A percentile compares a stretch with the other conserved stretches of the same genome.
Conservation (phyloP, 2,113 vertebrate genomes). For the Ciconia maguari region DNA sequence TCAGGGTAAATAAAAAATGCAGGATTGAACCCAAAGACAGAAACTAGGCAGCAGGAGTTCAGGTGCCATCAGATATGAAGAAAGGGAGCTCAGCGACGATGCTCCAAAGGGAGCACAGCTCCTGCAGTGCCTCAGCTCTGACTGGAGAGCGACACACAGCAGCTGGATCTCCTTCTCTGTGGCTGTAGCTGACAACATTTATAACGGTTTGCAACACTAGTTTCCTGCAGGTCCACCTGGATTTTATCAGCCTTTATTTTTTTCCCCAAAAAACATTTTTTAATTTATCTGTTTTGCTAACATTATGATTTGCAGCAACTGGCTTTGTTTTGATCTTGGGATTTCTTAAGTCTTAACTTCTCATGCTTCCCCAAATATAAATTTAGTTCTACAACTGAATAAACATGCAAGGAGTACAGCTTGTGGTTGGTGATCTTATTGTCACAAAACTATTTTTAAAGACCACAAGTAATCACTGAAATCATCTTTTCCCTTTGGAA, state of each 20-base stretch:
- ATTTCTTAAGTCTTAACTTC: conserved; percentile 23
- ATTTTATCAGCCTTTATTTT: background rate
- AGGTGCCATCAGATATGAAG: background rate
- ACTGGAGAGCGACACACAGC: background rate
- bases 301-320: background rate
- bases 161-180: background rate
- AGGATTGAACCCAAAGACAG: background rate
- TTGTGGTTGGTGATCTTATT: background rate
- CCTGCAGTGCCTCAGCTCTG: background rate
- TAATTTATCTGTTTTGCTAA: background rate
- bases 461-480: background rate
- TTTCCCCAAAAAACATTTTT: background rate
- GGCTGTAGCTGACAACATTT: background rate
- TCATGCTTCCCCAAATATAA: background rate
- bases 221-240: background rate
- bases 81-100: background rate
- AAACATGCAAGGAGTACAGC: background rate
- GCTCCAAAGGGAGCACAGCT: background rate
- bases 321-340: conserved; percentile 24
- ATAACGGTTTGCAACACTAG: background rate
- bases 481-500: background rate
- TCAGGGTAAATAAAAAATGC: background rate
- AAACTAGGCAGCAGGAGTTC: background rate
- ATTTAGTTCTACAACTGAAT: background rate
- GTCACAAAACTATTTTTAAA: background rate